These are phyloP conservation scores for Oncorhynchus clarkii DNA, from an alignment of 2,113 vertebrate species.

Conservation along the genomic window DNA sequence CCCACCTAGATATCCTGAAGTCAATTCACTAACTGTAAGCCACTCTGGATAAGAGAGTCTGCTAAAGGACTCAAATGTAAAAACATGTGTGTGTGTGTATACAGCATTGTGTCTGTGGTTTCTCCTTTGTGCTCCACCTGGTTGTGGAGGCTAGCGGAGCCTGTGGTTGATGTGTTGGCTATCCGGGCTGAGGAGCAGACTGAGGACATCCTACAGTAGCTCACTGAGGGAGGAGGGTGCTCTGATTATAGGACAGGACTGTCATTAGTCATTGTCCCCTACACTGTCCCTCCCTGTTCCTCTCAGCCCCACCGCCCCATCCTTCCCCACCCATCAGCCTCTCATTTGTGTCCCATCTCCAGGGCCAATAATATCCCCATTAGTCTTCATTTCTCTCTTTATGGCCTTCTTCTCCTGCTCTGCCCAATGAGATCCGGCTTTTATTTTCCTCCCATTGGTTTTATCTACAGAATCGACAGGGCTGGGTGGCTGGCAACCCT, in stretches of 20 bases:
- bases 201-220: no score
- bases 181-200: no score
- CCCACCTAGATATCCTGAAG: no score
- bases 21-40: no score
- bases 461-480: slow-evolving; percentile 31
- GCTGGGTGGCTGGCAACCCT: slow-evolving; percentile 13
- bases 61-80: no score
- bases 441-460: slow-evolving; percentile 36
- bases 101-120: no score
- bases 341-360: slow-evolving; percentile 30
- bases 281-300: background rate
- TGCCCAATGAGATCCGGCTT: slow-evolving; percentile 18
- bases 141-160: no score
- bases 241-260: background rate
- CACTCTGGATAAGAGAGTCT: no score
- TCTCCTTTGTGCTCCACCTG: no score
- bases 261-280: background rate
- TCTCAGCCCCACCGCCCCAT: background rate
- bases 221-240: background rate
- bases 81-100: no score
- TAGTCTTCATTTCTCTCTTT: slow-evolving; percentile 41
- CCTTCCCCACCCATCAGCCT: slow-evolving; percentile 3
- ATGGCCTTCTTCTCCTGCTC: slow-evolving; percentile 13
- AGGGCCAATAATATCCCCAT: slow-evolving; percentile 37
- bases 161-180: no score